Percentiles rank a stretch among this genome's conserved stretches.
These are phyloP conservation scores for Bedellia somnulentella DNA, from an alignment of 2,888 invertebrate genomes.

Conservation along the genomic window DNA sequence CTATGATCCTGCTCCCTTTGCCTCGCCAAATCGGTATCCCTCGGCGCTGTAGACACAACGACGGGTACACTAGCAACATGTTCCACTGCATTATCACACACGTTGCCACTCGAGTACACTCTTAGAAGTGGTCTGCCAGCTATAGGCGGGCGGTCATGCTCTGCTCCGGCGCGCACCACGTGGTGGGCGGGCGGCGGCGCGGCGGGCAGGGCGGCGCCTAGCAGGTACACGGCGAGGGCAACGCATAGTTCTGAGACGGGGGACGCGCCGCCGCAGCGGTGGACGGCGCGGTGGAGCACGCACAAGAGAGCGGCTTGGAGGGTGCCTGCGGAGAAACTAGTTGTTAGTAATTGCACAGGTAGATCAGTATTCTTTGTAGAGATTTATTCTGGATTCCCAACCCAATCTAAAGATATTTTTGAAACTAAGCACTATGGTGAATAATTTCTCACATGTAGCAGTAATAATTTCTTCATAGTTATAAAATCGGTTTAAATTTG, in stretches of 20 bases:
- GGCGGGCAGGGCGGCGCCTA: too few relatives aligned
- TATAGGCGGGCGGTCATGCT: slow-evolving; percentile 11
- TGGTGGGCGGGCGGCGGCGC: too few relatives aligned
- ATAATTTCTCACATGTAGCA: too few relatives aligned
- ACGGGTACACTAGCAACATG: slow-evolving; percentile 61
- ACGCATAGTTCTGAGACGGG: slow-evolving; percentile 89
- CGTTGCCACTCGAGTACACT: slow-evolving; percentile 74
- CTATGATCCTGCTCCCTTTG: too few relatives aligned
- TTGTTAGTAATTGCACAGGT: too few relatives aligned
- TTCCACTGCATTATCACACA: slow-evolving; percentile 75
- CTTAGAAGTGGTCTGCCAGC: slow-evolving; percentile 35
- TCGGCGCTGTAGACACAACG: slow-evolving; percentile 12
- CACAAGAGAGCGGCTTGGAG: slow-evolving; percentile 68
- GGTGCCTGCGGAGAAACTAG: slow-evolving; percentile 21
- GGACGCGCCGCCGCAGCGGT: slow-evolving; percentile 46
- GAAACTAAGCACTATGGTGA: too few relatives aligned
- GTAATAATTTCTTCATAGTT: too few relatives aligned
- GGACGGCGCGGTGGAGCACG: slow-evolving; percentile 82
- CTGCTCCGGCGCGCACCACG: slow-evolving; percentile 17
- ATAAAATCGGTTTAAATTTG: too few relatives aligned
- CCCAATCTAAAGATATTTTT: too few relatives aligned
- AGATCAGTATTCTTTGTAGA: too few relatives aligned
- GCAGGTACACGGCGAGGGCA: slow-evolving; percentile 82
- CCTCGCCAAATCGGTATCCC: too few relatives aligned
- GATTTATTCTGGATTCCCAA: too few relatives aligned